Evolutionary conservation across 2,888 invertebrate genomes (phyloP).

Genomic region (Leucozona laternaria): DNA sequence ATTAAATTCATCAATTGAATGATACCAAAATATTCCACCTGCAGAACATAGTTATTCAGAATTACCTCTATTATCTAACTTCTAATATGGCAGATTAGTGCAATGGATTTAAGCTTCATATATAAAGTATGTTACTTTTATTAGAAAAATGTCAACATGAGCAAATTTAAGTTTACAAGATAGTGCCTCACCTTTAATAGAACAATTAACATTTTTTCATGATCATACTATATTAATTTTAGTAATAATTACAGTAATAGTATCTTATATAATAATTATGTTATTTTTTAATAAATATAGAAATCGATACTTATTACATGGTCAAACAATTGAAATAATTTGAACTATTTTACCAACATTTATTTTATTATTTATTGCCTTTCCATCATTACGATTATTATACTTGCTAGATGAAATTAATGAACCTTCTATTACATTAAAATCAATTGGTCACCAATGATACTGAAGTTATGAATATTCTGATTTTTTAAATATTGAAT

Average conservation of each 20-base stretch:
- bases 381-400: conserved; percentile 86
- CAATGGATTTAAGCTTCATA: conserved; percentile 88
- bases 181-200: conserved; percentile 87
- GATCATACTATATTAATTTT: conserved; percentile 87
- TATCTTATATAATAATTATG: conserved; percentile 85
- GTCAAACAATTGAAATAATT: conserved; percentile 87
- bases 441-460: conserved; percentile 88
- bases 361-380: conserved; percentile 87
- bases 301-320: conserved; percentile 86
- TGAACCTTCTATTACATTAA: conserved; percentile 86
- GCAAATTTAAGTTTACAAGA: conserved; percentile 86
- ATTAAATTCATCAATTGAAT: conserved; percentile 86
- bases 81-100: conserved; percentile 87
- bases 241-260: conserved; percentile 86
- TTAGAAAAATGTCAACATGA: conserved; percentile 87
- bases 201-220: conserved; percentile 88
- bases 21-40: conserved; percentile 86
- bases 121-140: conserved; percentile 87
- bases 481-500: conserved; percentile 86
- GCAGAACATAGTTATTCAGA: conserved; percentile 86
- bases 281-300: conserved; percentile 86
- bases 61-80: conserved; percentile 86
- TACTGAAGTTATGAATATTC: conserved; percentile 88
- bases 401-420: conserved; percentile 87
- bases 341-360: conserved; percentile 87